phyloP scores from a whole-genome alignment of 2,888 invertebrate species.

The Phyto melanocephala region DNA sequence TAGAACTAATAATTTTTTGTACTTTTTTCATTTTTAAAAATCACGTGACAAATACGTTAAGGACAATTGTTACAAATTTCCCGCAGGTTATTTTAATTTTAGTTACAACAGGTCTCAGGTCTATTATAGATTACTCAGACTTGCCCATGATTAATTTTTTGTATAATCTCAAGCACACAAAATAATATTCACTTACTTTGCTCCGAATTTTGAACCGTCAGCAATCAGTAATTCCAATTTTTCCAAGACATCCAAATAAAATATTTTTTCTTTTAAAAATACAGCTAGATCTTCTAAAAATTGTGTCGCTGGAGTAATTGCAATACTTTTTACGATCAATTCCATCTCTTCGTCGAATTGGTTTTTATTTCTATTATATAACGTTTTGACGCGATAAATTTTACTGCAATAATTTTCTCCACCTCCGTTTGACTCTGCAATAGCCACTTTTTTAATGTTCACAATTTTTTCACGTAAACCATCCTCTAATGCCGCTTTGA shows the following conservation, averaged over 20 bases:
- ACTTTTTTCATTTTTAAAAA: too few relatives aligned
- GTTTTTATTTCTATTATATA: conserved; percentile 72
- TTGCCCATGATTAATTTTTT: too few relatives aligned
- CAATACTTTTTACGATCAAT: conserved; percentile 76
- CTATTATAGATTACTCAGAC: too few relatives aligned
- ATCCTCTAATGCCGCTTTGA: conserved; percentile 75
- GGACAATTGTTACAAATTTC: too few relatives aligned
- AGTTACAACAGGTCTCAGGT: too few relatives aligned
- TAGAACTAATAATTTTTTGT: too few relatives aligned
- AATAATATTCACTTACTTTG: conserved; percentile 70
- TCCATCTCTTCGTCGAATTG: conserved; percentile 73
- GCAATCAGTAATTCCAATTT: conserved; percentile 78
- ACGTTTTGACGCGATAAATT: conserved; percentile 73
- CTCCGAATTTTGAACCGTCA: conserved; percentile 75
- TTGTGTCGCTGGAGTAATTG: conserved; percentile 77
- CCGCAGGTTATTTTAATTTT: too few relatives aligned
- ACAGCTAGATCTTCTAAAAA: conserved; percentile 79
- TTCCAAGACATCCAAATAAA: conserved; percentile 79
- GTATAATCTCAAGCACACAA: too few relatives aligned
- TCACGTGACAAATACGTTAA: too few relatives aligned
- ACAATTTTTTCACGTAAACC: conserved; percentile 74
- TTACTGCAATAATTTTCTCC: conserved; percentile 78
- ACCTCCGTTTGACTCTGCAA: conserved; percentile 72
- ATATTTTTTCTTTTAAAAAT: conserved; percentile 79
- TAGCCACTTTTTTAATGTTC: conserved; percentile 73